Evolutionary conservation across 2,113 vertebrate species (phyloP).

Genomic region (Deroptyus accipitrinus): DNA sequence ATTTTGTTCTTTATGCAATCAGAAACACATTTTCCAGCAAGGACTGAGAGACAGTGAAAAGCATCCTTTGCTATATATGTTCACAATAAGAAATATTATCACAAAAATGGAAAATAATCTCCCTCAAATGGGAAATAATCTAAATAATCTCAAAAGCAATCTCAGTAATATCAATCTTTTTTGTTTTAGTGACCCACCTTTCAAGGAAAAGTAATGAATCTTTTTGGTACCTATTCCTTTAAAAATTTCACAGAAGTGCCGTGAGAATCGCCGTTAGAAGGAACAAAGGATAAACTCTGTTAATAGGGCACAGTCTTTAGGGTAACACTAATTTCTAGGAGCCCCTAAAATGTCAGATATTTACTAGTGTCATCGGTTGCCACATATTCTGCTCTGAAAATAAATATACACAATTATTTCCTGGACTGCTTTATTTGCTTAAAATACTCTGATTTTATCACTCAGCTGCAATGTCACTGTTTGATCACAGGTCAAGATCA

Average conservation of each 20-base stretch:
- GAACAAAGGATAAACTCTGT: not conserved
- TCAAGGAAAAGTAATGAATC: not conserved
- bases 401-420: not conserved
- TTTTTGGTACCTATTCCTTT: not conserved
- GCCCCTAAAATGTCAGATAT: not conserved
- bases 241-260: not conserved
- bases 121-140: not conserved
- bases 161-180: not conserved
- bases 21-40: not conserved
- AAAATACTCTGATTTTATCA: not conserved
- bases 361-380: not conserved
- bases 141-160: not conserved
- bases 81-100: not conserved
- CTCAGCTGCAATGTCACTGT: not conserved
- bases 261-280: not conserved
- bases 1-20: not conserved
- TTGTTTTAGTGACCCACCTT: not conserved
- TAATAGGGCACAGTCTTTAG: not conserved
- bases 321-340: not conserved
- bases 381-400: not conserved
- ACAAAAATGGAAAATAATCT: not conserved
- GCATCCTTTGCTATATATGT: not conserved
- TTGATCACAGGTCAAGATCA: constrained; percentile 17
- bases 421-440: not conserved
- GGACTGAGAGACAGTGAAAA: not conserved